These are phyloP conservation scores for Danio choprae DNA, from an alignment of 2,797 vertebrate genomes.

Conservation along the genomic window DNA sequence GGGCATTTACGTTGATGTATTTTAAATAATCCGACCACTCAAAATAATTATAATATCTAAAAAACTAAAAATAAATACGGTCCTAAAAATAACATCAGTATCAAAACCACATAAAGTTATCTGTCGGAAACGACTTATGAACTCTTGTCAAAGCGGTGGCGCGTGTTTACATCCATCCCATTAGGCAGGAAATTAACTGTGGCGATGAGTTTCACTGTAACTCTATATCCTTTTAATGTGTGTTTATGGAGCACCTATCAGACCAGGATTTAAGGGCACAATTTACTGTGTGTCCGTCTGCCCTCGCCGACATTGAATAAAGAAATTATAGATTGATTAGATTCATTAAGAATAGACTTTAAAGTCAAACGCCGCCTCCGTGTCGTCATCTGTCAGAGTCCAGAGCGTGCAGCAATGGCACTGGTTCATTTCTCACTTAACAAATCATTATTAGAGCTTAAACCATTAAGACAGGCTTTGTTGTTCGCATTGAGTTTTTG, in stretches of 20 bases:
- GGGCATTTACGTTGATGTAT: slow-evolving; percentile 50
- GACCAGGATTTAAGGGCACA: slow-evolving; percentile 57
- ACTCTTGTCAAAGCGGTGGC: slow-evolving; percentile 30
- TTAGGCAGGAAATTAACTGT: slow-evolving; percentile 52
- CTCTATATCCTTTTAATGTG: slow-evolving; percentile 52
- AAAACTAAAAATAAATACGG: not conserved
- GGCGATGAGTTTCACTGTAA: slow-evolving; percentile 47
- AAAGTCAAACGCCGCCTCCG: slow-evolving; percentile 48
- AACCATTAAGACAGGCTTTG: slow-evolving; percentile 71
- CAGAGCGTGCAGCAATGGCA: slow-evolving; percentile 51
- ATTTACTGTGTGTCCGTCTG: slow-evolving; percentile 59
- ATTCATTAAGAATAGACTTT: slow-evolving; percentile 70
- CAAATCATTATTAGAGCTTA: slow-evolving; percentile 79
- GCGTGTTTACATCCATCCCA: slow-evolving; percentile 53
- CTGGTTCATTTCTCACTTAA: slow-evolving; percentile 75
- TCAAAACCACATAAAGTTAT: slow-evolving; percentile 25
- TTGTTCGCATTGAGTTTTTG: not conserved
- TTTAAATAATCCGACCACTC: not conserved
- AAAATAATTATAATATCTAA: not conserved
- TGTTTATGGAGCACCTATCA: slow-evolving; percentile 63
- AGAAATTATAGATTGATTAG: slow-evolving; percentile 61
- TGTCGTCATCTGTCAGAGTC: slow-evolving; percentile 54
- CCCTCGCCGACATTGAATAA: slow-evolving; percentile 51
- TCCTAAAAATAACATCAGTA: not conserved
- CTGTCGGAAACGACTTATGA: slow-evolving; percentile 28